Conservation (phyloP, 1,140 invertebrate species). For the Drosophila mayri region DNA sequence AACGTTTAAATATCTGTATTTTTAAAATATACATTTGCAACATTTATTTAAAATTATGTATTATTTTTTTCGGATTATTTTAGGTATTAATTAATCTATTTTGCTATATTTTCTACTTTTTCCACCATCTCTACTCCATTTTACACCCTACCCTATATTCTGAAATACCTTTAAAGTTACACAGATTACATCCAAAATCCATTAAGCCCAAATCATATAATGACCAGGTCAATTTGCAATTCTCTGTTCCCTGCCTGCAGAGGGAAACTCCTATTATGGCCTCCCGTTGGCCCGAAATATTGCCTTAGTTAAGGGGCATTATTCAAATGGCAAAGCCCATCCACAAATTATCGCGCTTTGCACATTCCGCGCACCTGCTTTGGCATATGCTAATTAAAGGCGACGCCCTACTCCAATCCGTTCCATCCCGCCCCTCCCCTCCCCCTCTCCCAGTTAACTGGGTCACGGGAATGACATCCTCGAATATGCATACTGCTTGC, state of each 20-base stretch:
- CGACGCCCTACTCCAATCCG: not conserved
- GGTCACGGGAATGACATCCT: conserved; percentile 68
- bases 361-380: conserved; percentile 33
- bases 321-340: conserved; percentile 46
- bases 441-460: conserved; percentile 41
- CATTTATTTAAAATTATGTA: too few species aligned
- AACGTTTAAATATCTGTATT: too few species aligned
- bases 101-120: not conserved
- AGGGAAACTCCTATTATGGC: not conserved
- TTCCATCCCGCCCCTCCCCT: not conserved
- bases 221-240: conserved; percentile 48
- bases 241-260: conserved; percentile 8
- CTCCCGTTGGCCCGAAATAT: conserved; percentile 8
- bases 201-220: conserved; percentile 29
- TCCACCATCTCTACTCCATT: not conserved
- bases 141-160: not conserved
- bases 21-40: too few species aligned
- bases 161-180: not conserved
- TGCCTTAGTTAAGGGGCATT: conserved; percentile 35
- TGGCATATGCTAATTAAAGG: conserved; percentile 75
- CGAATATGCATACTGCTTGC: conserved; percentile 28
- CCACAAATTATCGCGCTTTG: conserved; percentile 49
- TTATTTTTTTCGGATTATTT: too few species aligned
- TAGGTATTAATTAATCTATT: not conserved
- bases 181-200: conserved; percentile 2